These are phyloP conservation scores for Trissonchulus sp. DNA, from an alignment of 2,888 invertebrate species.

Conservation along the genomic window DNA sequence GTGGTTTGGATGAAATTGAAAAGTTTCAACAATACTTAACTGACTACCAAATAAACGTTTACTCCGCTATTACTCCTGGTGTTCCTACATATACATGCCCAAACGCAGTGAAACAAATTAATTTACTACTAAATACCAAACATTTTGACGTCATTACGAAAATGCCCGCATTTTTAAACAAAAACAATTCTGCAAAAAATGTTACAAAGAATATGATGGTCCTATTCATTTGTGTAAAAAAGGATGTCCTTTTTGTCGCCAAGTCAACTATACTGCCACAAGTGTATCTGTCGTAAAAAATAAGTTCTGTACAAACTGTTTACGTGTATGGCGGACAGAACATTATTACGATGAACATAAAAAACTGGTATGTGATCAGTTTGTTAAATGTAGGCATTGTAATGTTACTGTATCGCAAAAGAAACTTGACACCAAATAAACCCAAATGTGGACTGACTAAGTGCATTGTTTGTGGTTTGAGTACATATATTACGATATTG, in stretches of 20 bases:
- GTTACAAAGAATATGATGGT: not conserved
- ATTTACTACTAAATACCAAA: not conserved
- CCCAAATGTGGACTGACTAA: not conserved
- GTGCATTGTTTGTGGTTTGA: not conserved
- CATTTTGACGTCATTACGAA: not conserved
- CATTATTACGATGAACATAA: not conserved
- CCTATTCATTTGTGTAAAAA: not conserved
- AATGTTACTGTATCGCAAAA: not conserved
- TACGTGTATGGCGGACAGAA: not conserved
- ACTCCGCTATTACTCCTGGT: too few relatives aligned
- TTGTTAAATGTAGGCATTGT: not conserved
- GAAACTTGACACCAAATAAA: too few relatives aligned
- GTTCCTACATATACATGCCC: constrained; percentile 22
- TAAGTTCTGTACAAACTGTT: not conserved
- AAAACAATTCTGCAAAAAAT: not conserved
- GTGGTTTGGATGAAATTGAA: too few relatives aligned
- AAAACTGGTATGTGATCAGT: not conserved
- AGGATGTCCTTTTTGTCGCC: not conserved
- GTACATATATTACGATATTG: not conserved
- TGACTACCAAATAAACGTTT: too few relatives aligned
- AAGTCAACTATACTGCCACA: not conserved
- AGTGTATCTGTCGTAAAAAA: not conserved
- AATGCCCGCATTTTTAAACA: not conserved
- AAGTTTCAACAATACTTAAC: too few relatives aligned
- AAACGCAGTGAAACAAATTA: not conserved